Base-by-base conservation (phyloP, 2,113 vertebrate species). In the Hiodon alosoides region DNA sequence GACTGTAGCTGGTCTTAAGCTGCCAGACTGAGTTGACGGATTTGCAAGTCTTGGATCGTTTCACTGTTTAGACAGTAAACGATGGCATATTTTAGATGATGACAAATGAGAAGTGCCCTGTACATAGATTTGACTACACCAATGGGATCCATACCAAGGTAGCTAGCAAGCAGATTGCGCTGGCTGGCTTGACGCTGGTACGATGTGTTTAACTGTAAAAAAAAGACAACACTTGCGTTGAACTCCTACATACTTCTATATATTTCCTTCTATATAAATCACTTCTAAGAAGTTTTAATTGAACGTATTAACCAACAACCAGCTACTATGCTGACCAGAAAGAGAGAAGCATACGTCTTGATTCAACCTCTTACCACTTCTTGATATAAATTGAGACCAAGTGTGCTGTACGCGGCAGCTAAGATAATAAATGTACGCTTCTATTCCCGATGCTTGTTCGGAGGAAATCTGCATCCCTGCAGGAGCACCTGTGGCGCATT, bases 251-350 rank as follows among this genome's bases (percentile, higher is more conserved):
- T 31, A 31, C 31, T 31, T 31, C 31, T 31, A 31, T 31, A 31
- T 31, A 31, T 5, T n/a, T n/a, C 13, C 6, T 67, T 57, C 64
- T 46, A 8, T 47, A 10, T 68, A 46, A 58, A 14, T 75, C 65
- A 50, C 64, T 14, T 68, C 57, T 10, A 53, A 59, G 67, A 59
- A 59, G 5, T 17, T 65, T 67, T 46, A 51, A 54, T 48, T 58
- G 48, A 75, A n/a, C 57, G 64, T 57, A 59, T 68, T 75, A 75
- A 31, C 31, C 31, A 31, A 31, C 31, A 31, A 31, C 31, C 31
- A 31, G 31, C 31, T 31, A 31, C 31, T 31, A 31, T 31, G 31
- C 31, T 31, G 31, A 31, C 31, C 31, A 31, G 1, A 31, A 31
- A 31, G 31, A 31, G 31, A 31, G 31, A 31, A 31, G 31, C 31